Evolutionary conservation across 1,140 invertebrate species (phyloP), one percentile per base, ranked within the genome.

Genomic region (Epicauta chinensis): DNA sequence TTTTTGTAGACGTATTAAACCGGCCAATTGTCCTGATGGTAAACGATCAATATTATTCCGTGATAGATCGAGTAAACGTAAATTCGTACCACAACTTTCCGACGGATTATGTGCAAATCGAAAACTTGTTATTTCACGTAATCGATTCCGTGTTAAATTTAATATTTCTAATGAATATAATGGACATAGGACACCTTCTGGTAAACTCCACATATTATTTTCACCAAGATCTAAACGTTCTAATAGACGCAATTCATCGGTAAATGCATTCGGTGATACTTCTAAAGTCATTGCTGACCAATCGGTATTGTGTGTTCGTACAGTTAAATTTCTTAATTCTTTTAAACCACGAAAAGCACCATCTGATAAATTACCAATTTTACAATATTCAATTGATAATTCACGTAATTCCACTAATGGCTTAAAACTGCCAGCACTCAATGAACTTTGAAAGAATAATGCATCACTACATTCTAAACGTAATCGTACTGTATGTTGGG

Each of bases 381-480:
- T 92, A 72, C 92, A 96, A 59, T 87, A 89, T 67, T 94, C 90
- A 47, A 96, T 89, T 9, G 85, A 84, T 3, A 95, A 77, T 56
- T 91, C 86, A 36, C 82, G 80, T 36, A 95, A 73, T 67, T 93
- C 89, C 29, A 86, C 77, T 44, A 94, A 72, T 52, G 87, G 85
- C 40, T 85, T 77, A 67, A 94, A 92, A 69, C 88, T 91, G 49
- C 86, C 88, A 13, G 87, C 81, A 64, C 82, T 83, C 45, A 92
- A 73, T n/a, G 86, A 88, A 71, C 89, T 90, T 74, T 91, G 87
- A 66, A 89, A 90, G 71, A 91, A 89, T 11, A 91, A 73, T 11
- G 82, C 82, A 66, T 90, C 86, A 70, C 85, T 90, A 74, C 90
- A 93, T 69, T 89, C 85, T 14, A 93, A 77, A 6, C 83, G 75